Conservation (phyloP, 2,888 invertebrate species). For the Ctena decussata region DNA sequence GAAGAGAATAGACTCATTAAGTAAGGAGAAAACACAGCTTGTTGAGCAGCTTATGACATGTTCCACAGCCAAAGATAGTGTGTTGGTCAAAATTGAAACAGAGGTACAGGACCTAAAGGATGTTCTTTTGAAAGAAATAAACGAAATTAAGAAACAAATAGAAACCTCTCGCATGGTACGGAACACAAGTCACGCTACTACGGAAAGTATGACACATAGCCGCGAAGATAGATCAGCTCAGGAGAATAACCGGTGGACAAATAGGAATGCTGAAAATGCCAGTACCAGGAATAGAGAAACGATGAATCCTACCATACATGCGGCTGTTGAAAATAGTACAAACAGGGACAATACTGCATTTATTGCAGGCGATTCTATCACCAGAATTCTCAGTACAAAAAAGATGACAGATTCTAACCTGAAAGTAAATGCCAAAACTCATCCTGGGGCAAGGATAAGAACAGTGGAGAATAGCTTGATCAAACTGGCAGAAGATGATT, state of each 20-base stretch:
- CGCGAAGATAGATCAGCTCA: too few relatives aligned
- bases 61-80: background rate
- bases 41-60: background rate
- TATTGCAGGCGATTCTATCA: background rate
- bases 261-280: too few relatives aligned
- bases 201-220: too few relatives aligned
- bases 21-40: background rate
- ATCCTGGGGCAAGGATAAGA: background rate
- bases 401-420: background rate
- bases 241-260: too few relatives aligned
- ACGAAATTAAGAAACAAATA: background rate
- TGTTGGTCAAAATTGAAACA: background rate
- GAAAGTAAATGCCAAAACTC: background rate
- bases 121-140: background rate
- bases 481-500: background rate
- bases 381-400: background rate
- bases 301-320: too few relatives aligned
- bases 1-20: background rate
- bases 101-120: background rate
- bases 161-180: background rate
- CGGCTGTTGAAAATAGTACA: too few relatives aligned
- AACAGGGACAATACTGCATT: background rate
- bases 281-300: too few relatives aligned
- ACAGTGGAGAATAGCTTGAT: background rate
- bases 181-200: too few relatives aligned